phyloP scores from a whole-genome alignment of 1,140 invertebrate genomes.

The Drosophila tristis region DNA sequence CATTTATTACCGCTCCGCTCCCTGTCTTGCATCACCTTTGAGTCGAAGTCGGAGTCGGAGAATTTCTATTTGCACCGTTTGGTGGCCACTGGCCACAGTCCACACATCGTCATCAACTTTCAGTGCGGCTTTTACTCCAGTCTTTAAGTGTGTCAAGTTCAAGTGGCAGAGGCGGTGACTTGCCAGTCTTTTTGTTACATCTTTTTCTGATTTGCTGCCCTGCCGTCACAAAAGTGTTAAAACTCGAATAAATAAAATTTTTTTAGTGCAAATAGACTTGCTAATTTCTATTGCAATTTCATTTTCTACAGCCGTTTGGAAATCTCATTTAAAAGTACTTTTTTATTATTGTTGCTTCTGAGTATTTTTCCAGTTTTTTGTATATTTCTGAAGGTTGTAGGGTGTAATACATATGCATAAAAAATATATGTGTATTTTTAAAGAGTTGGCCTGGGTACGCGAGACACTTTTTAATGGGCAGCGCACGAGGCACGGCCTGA shows the following conservation, averaged over 20 bases:
- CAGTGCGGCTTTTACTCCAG: conserved; percentile 53
- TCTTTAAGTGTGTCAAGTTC: conserved; percentile 76
- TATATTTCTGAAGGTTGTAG: conserved; percentile 48
- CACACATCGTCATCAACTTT: conserved; percentile 3
- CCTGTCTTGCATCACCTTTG: conserved; percentile 26
- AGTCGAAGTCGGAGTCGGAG: conserved; percentile 4
- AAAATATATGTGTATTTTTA: conserved; percentile 6
- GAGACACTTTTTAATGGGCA: conserved; percentile 31
- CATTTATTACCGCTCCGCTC: conserved; percentile 28
- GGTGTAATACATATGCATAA: conserved; percentile 26
- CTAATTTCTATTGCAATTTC: conserved; percentile 70
- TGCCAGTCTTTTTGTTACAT: conserved; percentile 31
- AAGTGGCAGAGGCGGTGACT: conserved; percentile 51
- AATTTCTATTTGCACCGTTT: conserved; percentile 62
- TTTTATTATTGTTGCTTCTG: conserved; percentile 30
- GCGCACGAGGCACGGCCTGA: conserved; percentile 23
- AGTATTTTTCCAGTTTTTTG: conserved; percentile 36
- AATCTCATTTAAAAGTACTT: conserved; percentile 51
- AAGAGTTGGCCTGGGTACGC: conserved; percentile 46
- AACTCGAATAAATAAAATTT: conserved; percentile 56
- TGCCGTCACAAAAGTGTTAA: conserved; percentile 62
- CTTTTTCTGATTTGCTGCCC: conserved; percentile 28
- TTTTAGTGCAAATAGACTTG: conserved; percentile 57
- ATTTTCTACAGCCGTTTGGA: conserved; percentile 19
- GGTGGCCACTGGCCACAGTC: conserved; percentile 28